Percentiles rank a stretch among this genome's conserved stretches.
phyloP scores from a whole-genome alignment of 2,113 vertebrate genomes.

The Hemicordylus capensis region DNA sequence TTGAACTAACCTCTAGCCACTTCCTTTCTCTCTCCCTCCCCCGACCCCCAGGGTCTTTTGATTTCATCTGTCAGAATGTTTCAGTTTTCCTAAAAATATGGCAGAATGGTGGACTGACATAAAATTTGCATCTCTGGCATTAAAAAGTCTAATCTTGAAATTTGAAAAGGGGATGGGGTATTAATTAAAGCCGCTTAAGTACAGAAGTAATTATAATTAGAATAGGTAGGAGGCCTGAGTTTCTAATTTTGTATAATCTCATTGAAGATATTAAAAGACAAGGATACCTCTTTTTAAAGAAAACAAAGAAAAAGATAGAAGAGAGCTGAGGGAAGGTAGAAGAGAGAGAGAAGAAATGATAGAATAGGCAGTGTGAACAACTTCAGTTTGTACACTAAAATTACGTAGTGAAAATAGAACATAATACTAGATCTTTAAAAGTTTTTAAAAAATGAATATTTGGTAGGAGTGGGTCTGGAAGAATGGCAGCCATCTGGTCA shows the following conservation, averaged over 20 bases:
- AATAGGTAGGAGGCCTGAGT: constrained; percentile 32
- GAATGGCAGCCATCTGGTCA: not conserved
- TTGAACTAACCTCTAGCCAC: not conserved
- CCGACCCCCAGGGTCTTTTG: no score
- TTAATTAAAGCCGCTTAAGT: constrained; percentile 50
- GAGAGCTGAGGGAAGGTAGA: no score
- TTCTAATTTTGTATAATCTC: constrained; percentile 60
- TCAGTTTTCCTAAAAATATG: constrained; percentile 39
- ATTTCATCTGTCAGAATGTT: constrained; percentile 11
- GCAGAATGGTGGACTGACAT: constrained; percentile 28
- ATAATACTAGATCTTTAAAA: constrained; percentile 45
- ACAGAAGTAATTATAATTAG: constrained; percentile 41
- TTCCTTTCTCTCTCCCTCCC: not conserved
- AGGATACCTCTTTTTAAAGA: constrained; percentile 31
- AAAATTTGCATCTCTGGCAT: constrained; percentile 36
- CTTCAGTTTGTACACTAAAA: constrained; percentile 15
- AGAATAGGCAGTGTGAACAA: constrained; percentile 21
- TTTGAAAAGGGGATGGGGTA: constrained; percentile 47
- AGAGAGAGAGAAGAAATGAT: no score
- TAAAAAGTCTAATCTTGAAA: constrained; percentile 49
- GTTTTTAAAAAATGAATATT: constrained; percentile 53
- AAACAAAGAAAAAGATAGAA: not conserved
- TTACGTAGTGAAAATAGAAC: constrained; percentile 38
- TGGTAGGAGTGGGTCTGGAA: not conserved
- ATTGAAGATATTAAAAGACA: constrained; percentile 46